Evolutionary conservation across 2,888 invertebrate species (phyloP), one percentile per base, ranked within the genome.

Genomic region (Leucoma salicis): DNA sequence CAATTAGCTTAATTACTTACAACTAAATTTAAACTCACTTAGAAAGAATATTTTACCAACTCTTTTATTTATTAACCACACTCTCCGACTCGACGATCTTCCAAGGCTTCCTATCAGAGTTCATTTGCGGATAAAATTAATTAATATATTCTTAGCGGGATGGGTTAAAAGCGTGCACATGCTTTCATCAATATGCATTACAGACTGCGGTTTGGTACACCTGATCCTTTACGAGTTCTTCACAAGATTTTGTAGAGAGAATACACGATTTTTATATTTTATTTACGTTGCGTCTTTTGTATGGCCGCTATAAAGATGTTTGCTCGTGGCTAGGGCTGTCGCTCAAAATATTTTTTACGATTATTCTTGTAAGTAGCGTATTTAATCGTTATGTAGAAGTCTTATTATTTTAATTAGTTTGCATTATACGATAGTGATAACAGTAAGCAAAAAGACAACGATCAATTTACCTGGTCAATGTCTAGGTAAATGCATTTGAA

Each of bases 301-400:
- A 46, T 52, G 42, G 45, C 28, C 31, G 54, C 48, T 47, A 49
- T 63, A 64, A 63, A 64, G 46, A 61, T 63, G 54, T 57, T 64
- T 55, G 46, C 46, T 39, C 31, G 15, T 21, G 2, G 14, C 10
- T 49, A 57, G 62, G 58, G 62, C 28, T 58, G 62, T 14, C 31
- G 7, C 10, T n/a, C n/a, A n/a, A n/a, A n/a, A n/a, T n/a, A n/a
- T n/a, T n/a, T n/a, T n/a, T n/a, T n/a, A n/a, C n/a, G n/a, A n/a
- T n/a, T n/a, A n/a, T n/a, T n/a, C n/a, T n/a, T n/a, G n/a, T n/a
- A n/a, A n/a, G n/a, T n/a, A n/a, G n/a, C n/a, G n/a, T n/a, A n/a
- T n/a, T n/a, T n/a, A n/a, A n/a, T n/a, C n/a, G n/a, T n/a, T n/a
- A n/a, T n/a, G n/a, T n/a, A n/a, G n/a, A n/a, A n/a, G n/a, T n/a